phyloP scores from a whole-genome alignment of 1,140 invertebrate species.

The Drosophila ananassae region DNA sequence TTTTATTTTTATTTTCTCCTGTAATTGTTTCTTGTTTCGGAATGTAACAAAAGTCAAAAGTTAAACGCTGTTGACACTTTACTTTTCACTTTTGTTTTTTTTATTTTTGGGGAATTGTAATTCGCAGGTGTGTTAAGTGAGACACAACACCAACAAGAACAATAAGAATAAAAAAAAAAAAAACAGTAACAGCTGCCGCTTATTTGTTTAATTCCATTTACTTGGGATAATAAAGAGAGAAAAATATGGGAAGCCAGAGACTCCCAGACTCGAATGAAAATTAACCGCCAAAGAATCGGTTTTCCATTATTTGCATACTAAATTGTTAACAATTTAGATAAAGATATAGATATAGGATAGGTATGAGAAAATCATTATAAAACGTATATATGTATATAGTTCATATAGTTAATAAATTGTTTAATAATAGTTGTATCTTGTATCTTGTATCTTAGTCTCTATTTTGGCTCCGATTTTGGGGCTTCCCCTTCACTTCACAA shows the following conservation, averaged over 20 bases:
- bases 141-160: background rate
- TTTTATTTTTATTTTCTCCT: slow-evolving; percentile 37
- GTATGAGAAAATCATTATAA: background rate
- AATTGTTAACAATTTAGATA: background rate
- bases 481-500: background rate
- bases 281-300: slow-evolving; percentile 18
- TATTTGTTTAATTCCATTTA: slow-evolving; percentile 57
- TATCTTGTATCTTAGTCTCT: background rate
- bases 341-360: too few species aligned
- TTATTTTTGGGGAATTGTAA: slow-evolving; percentile 50
- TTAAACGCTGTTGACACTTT: slow-evolving; percentile 46
- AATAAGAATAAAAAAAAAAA: slow-evolving; percentile 13
- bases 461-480: slow-evolving; percentile 4
- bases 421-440: too few species aligned
- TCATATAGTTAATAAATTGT: too few species aligned
- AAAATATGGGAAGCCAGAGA: slow-evolving; percentile 11
- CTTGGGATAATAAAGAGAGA: slow-evolving; percentile 15
- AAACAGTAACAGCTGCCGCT: slow-evolving; percentile 43
- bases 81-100: slow-evolving; percentile 19
- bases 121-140: slow-evolving; percentile 60
- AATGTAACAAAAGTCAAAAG: slow-evolving; percentile 36
- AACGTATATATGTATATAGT: background rate
- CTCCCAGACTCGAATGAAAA: slow-evolving; percentile 3
- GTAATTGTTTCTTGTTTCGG: slow-evolving; percentile 26
- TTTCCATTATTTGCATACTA: slow-evolving; percentile 21